Evolutionary conservation across 2,888 invertebrate species (phyloP), one percentile per base, ranked within the genome.

Genomic region (Clanis bilineata): DNA sequence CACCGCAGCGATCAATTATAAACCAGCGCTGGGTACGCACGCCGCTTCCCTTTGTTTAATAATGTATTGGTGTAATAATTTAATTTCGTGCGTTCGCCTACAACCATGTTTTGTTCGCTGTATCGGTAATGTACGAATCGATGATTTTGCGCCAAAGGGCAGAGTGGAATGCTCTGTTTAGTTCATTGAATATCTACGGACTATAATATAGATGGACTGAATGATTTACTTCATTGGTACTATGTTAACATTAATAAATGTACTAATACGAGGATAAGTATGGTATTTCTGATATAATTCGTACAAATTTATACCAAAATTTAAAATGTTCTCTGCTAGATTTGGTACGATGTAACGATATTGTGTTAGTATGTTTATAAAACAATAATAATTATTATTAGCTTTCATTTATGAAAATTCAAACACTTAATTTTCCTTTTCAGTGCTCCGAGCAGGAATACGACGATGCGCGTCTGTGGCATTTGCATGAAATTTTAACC

Each of bases 1-100:
- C 74, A 84, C 91, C 91, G 76, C 89, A 77, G 70, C 82, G 76
- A 90, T 89, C 88, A 90, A 89, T 91, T 91, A 90, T 88, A 87
- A 86, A 87, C 85, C 76, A 77, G 80, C 87, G 86, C 84, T 82
- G 85, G 80, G 70, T 72, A 71, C 73, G 73, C 71, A 76, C 76
- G 72, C 65, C 73, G 69, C 70, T 64, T 68, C 68, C 76, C 74
- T 76, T 78, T 78, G 80, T 81, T 72, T 72, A 65, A 66, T 80
- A 78, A 80, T 77, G 74, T 82, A 83, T 80, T 74, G 71, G 72
- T 62, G 72, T 71, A 71, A 82, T 84, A 76, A 83, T 78, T 83
- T 82, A 78, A 81, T 80, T 77, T 71, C 65, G 57, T 61, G 63
- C 64, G 62, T 57, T 61, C 21, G 64, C 57, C 45, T 38, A 45